phyloP scores from a whole-genome alignment of 2,888 invertebrate genomes.

The Drosophila cracens region DNA sequence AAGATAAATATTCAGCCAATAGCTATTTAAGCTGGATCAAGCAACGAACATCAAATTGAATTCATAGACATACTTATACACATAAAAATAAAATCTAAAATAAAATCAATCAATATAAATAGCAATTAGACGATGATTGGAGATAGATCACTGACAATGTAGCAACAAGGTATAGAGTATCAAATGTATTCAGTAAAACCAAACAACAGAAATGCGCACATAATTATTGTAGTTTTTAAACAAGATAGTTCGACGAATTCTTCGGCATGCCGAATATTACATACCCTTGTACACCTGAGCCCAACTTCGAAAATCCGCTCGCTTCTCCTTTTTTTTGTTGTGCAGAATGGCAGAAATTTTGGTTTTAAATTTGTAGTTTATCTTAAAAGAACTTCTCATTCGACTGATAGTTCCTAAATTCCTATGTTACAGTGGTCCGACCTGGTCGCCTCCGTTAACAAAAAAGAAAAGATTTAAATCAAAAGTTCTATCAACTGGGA shows the following conservation, averaged over 20 bases:
- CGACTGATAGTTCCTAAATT: neutral
- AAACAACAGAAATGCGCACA: constrained; percentile 22
- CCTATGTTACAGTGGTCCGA: neutral
- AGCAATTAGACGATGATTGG: constrained; percentile 20
- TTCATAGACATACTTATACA: constrained; percentile 8
- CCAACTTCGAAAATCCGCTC: neutral
- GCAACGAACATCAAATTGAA: constrained; percentile 62
- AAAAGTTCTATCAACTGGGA: neutral
- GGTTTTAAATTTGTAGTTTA: neutral
- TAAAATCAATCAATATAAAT: constrained; percentile 14
- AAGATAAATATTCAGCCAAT: constrained; percentile 51
- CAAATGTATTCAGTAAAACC: constrained; percentile 36
- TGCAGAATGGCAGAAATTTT: neutral
- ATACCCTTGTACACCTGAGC: constrained; percentile 7
- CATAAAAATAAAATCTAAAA: neutral
- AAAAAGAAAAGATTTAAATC: neutral
- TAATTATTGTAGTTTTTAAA: constrained; percentile 14
- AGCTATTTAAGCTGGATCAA: constrained; percentile 62
- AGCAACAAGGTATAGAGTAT: constrained; percentile 23
- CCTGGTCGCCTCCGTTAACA: neutral
- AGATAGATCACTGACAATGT: constrained; percentile 15
- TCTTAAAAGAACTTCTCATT: neutral
- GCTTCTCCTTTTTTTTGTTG: neutral
- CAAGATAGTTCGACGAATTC: neutral
- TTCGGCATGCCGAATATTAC: constrained; percentile 3